These are phyloP conservation scores for Hirundo rustica DNA, from an alignment of 2,797 vertebrate genomes.

Conservation along the genomic window DNA sequence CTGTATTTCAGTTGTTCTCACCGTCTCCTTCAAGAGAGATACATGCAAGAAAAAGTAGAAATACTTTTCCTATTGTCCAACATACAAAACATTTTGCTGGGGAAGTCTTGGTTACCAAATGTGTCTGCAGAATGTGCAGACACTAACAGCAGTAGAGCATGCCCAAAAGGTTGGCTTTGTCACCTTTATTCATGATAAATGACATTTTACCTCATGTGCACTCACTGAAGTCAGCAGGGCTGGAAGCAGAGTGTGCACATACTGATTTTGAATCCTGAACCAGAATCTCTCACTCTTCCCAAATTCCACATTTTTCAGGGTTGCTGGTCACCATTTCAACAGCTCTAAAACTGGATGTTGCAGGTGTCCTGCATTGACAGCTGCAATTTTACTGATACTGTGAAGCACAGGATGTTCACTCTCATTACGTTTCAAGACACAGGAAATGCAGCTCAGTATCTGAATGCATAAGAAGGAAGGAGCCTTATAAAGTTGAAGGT, in stretches of 20 bases:
- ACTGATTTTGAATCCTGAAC: not conserved
- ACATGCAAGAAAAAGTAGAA: not conserved
- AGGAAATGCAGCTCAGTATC: constrained; percentile 6
- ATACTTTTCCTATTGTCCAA: not conserved
- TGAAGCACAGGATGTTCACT: constrained; percentile 28
- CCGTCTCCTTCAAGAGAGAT: not conserved
- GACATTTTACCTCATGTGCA: not conserved
- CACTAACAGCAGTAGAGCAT: not conserved
- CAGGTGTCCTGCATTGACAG: not conserved
- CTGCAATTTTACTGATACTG: not conserved
- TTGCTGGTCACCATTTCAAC: not conserved
- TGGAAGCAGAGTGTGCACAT: not conserved
- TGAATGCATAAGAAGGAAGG: constrained; percentile 5
- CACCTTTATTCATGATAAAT: not conserved
- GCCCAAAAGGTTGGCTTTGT: not conserved
- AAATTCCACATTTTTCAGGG: not conserved
- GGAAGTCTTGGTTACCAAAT: not conserved
- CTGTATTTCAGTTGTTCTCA: not conserved
- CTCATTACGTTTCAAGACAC: not conserved
- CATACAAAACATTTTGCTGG: not conserved
- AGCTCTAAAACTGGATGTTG: not conserved
- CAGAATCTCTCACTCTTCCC: not conserved
- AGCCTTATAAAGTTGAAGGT: constrained; percentile 20
- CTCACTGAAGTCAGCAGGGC: not conserved
- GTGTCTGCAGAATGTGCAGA: not conserved